phyloP scores from a whole-genome alignment of 1,140 invertebrate genomes.

The Zaprionus africanus region DNA sequence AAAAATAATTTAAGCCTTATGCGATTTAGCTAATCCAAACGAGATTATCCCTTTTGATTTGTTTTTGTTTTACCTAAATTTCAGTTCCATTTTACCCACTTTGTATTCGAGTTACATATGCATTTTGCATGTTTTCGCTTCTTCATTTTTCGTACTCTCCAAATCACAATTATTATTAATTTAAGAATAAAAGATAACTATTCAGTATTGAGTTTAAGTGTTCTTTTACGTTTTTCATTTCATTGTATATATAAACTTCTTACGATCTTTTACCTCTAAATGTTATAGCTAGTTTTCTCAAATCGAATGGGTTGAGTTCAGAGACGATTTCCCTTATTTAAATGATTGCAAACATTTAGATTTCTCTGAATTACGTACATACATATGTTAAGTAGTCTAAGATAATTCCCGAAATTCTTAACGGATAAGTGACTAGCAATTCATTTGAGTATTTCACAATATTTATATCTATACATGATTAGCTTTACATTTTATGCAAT shows the following conservation, averaged over 20 bases:
- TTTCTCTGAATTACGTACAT: conserved; percentile 38
- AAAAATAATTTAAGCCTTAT: conserved; percentile 76
- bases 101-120: conserved; percentile 65
- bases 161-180: conserved; percentile 84
- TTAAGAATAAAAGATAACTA: conserved; percentile 82
- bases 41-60: conserved; percentile 33
- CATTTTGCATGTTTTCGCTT: conserved; percentile 43
- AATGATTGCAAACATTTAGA: conserved; percentile 49
- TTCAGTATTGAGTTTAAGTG: conserved; percentile 41
- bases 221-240: conserved; percentile 41
- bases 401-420: conserved; percentile 25
- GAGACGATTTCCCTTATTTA: conserved; percentile 28
- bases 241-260: conserved; percentile 69
- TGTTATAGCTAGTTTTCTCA: conserved; percentile 44
- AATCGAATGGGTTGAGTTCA: conserved; percentile 37
- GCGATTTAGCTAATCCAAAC: conserved; percentile 38
- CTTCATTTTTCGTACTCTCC: conserved; percentile 71
- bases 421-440: conserved; percentile 31
- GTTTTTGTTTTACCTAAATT: conserved; percentile 67
- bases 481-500: conserved; percentile 72
- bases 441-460: conserved; percentile 48
- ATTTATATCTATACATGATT: conserved; percentile 60
- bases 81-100: conserved; percentile 75
- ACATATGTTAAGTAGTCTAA: background rate
- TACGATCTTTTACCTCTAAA: conserved; percentile 58